Base-by-base conservation (phyloP, 2,888 invertebrate genomes). In the Quadroppia sp. region DNA sequence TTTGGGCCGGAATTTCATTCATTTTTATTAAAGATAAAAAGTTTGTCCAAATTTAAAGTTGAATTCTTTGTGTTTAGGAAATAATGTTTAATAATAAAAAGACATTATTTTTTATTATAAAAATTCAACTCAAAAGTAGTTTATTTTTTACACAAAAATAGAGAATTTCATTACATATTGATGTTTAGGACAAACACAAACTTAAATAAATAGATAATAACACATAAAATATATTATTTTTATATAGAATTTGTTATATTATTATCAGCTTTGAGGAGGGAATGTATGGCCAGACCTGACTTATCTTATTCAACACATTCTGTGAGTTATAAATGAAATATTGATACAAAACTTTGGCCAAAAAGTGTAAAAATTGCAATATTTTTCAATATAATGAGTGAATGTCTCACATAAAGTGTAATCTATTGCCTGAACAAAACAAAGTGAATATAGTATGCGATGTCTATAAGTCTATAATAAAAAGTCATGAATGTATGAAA, bases 241-340 rank as follows among this genome's bases (percentile, higher is more conserved):
- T n/a, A n/a, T n/a, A n/a, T n/a, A n/a, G n/a, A n/a, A n/a, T n/a
- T n/a, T n/a, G n/a, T n/a, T n/a, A n/a, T n/a, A n/a, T 45, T 45
- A 2, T 45, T 45, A 15, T 45, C 45, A 45, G 15, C 15, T 45
- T 6, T 13, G 15, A 13, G 45, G 15, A 45, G 2, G 17, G 17
- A 15, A 17, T 45, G 45, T 2, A 15, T 13, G 36, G 36, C 36
- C 36, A 36, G 36, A 36, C 36, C 45, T 45, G 45, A 45, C 45
- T 45, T 45, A 45, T 45, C 45, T 45, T 45, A 13, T 56, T 28
- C 30, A 56, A 56, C 15, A 17, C 28, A 56, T 64, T 40, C 36
- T 64, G n/a, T 56, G 40, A 64, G 40, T 64, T 64, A 64, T 64
- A 64, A 64, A 64, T 64, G 9, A 64, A 64, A 64, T 64, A 64